Evolutionary conservation across 2,113 vertebrate genomes (phyloP), one percentile per base, ranked within the genome.

Genomic region (Carassius carassius): DNA sequence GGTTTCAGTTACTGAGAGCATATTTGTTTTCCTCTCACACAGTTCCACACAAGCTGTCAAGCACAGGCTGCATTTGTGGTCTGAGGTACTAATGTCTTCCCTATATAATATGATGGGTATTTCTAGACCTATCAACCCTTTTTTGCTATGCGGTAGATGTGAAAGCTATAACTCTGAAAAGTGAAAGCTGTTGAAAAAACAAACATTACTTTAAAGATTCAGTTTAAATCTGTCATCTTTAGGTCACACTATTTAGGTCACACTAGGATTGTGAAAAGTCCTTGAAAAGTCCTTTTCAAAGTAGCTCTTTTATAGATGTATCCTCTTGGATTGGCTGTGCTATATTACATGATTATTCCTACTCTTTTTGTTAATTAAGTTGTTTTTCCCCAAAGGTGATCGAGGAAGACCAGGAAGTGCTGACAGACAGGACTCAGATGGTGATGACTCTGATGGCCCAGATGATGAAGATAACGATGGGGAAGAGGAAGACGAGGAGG

Each of bases 401-500:
- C 97, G 95, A 58, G 95, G 95, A 80, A 95, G 96, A 29, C 91
- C 94, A 73, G 88, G 93, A 89, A 95, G 89, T 19, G 89, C 91
- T 0, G 98, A 99, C 83, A 94, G 94, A 0, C 94, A 94, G 23
- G 97, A 97, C 7, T 98, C 96, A 0, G 98, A 99, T 0, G 96
- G 91, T 2, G 98, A 99, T 9, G 98, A 99, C 85, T 99, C 98
- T 0, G 98, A 99, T 2, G 96, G 96, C 16, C 93, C 94, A 0
- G 98, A 99, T 4, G 94, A 96, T 4, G 98, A 99, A 60, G 97
- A 99, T 25, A 97, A 99, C 3, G 96, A 98, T 8, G 96, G 97
- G 67, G 96, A 98, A 0, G 97, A 99, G 21, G 98, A 99, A 0
- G 98, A 99, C 0, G 98, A 99, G 60, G 98, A 99, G n/a, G 98